Conservation (phyloP, 1,140 invertebrate species). For the Sitodiplosis mosellana region DNA sequence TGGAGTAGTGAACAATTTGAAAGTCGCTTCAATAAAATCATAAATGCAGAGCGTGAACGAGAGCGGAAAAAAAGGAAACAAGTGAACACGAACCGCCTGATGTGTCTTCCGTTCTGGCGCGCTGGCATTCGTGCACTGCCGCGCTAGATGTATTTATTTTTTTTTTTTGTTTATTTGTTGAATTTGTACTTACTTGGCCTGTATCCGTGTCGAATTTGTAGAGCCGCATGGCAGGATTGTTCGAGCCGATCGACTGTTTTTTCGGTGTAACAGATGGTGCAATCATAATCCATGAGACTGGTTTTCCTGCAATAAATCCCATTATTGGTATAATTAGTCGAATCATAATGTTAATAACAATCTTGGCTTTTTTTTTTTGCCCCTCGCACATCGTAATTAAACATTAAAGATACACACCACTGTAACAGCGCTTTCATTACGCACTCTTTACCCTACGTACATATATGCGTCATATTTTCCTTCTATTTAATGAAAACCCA, state of each 20-base stretch:
- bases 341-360: too few relatives aligned
- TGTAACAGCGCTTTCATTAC: too few relatives aligned
- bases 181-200: conserved; percentile 42
- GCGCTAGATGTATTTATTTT: too few relatives aligned
- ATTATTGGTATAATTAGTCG: conserved; percentile 1
- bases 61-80: neutral
- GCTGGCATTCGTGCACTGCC: too few relatives aligned
- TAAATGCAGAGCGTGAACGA: neutral
- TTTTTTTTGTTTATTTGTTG: neutral
- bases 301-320: conserved; percentile 33
- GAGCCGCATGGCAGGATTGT: conserved; percentile 75
- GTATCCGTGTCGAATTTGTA: conserved; percentile 74
- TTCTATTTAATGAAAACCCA: too few relatives aligned
- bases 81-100: neutral
- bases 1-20: neutral
- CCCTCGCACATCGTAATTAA: too few relatives aligned
- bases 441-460: too few relatives aligned
- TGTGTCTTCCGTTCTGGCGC: too few relatives aligned
- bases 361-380: too few relatives aligned
- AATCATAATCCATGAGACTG: conserved; percentile 68
- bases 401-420: too few relatives aligned
- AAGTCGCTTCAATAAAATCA: conserved; percentile 1
- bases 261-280: conserved; percentile 72
- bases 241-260: conserved; percentile 46
- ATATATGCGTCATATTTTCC: too few relatives aligned